Evolutionary conservation across 2,888 invertebrate species (phyloP).

Genomic region (Eilema sororculum): DNA sequence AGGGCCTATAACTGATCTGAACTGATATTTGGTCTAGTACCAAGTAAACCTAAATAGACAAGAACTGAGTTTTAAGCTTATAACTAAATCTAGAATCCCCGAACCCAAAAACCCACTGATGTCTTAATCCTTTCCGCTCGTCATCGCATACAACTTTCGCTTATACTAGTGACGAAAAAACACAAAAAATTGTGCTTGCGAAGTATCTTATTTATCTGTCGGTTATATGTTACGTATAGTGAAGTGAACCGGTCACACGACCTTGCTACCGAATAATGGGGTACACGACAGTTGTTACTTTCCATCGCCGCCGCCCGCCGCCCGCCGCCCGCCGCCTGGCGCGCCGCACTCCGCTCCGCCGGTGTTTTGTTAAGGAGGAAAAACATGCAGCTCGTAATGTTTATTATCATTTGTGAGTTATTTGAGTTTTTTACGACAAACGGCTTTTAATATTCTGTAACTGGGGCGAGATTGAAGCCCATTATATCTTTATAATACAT

Average conservation of each 20-base stretch:
- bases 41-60: neutral
- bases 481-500: neutral
- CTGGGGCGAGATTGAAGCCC: slow-evolving; percentile 7
- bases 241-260: neutral
- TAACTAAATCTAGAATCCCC: neutral
- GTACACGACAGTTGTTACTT: slow-evolving; percentile 12
- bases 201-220: neutral
- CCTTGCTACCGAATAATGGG: slow-evolving; percentile 3
- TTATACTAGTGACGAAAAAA: neutral
- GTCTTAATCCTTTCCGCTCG: neutral
- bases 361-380: slow-evolving; percentile 7
- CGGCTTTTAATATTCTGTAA: slow-evolving; percentile 6
- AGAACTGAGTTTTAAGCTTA: neutral
- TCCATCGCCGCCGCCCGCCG: too few species aligned
- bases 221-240: neutral
- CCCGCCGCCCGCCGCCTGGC: neutral
- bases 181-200: neutral
- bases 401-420: slow-evolving; percentile 11
- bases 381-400: slow-evolving; percentile 11
- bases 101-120: neutral
- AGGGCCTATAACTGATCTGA: too few species aligned
- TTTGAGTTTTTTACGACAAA: slow-evolving; percentile 12
- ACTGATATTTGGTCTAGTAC: too few species aligned
- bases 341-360: neutral
- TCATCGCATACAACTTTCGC: neutral